Conservation (phyloP, 2,113 vertebrate genomes). For the Rynchops niger region DNA sequence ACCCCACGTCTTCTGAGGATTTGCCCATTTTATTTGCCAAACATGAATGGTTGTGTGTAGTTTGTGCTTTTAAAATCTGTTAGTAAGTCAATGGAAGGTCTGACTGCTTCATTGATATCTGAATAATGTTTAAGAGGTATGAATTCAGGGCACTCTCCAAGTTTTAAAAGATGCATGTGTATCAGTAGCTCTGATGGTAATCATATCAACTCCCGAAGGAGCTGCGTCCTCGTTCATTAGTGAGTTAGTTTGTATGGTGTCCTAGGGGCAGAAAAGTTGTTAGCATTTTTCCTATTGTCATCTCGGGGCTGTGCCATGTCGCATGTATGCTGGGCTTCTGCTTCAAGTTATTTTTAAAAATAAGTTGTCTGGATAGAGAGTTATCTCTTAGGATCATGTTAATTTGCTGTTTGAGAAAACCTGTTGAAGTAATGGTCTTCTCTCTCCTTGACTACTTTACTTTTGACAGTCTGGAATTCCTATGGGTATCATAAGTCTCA, state of each 20-base stretch:
- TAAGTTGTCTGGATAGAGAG: neutral
- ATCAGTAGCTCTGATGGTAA: neutral
- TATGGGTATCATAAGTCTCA: neutral
- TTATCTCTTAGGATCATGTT: neutral
- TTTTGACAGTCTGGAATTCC: neutral
- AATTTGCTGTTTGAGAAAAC: neutral
- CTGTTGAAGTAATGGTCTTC: neutral
- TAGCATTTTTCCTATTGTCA: neutral
- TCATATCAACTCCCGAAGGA: neutral
- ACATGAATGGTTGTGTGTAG: neutral
- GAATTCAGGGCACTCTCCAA: neutral
- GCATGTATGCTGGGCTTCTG: neutral
- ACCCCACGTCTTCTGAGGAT: neutral
- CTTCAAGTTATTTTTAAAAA: conserved; percentile 36
- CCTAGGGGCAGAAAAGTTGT: neutral
- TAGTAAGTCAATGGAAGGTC: neutral
- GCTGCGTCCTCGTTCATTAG: neutral
- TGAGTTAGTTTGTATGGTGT: neutral
- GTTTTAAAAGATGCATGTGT: neutral
- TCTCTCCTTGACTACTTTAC: neutral
- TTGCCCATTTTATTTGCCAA: neutral
- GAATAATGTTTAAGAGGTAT: neutral
- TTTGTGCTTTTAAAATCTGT: neutral
- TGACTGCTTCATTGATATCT: neutral
- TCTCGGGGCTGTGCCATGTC: neutral